phyloP scores from a whole-genome alignment of 2,888 invertebrate genomes.

The Eurois occulta region DNA sequence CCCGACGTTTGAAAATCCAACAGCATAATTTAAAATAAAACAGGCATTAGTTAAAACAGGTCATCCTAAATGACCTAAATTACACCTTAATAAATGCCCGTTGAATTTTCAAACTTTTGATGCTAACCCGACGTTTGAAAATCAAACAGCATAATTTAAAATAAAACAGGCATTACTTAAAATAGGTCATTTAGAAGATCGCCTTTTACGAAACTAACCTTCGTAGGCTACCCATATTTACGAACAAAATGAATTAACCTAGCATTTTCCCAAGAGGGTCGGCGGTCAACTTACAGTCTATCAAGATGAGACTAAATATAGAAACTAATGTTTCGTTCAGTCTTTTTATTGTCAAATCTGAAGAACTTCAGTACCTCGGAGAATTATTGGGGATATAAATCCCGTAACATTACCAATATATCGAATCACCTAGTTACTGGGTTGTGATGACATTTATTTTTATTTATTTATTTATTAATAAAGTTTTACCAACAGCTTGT shows the following conservation, averaged over 20 bases:
- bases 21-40: not conserved
- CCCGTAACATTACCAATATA: not conserved
- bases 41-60: not conserved
- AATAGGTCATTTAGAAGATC: not conserved
- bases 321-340: slow-evolving; percentile 10
- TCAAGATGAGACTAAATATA: slow-evolving; percentile 12
- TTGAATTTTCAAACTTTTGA: not conserved
- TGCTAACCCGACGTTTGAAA: not conserved
- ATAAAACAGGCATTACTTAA: not conserved
- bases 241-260: slow-evolving; percentile 27
- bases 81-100: not conserved
- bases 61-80: not conserved
- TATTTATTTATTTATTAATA: no score
- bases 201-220: not conserved
- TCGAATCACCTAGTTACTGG: no score
- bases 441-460: no score
- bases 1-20: not conserved
- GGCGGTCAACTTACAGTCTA: slow-evolving; percentile 20
- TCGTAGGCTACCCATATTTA: not conserved
- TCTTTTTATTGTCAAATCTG: not conserved
- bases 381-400: not conserved
- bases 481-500: no score
- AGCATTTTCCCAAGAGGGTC: not conserved
- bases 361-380: not conserved
- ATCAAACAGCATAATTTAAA: not conserved